phyloP scores from a whole-genome alignment of 2,888 invertebrate genomes.

The Drosophila eohydei region DNA sequence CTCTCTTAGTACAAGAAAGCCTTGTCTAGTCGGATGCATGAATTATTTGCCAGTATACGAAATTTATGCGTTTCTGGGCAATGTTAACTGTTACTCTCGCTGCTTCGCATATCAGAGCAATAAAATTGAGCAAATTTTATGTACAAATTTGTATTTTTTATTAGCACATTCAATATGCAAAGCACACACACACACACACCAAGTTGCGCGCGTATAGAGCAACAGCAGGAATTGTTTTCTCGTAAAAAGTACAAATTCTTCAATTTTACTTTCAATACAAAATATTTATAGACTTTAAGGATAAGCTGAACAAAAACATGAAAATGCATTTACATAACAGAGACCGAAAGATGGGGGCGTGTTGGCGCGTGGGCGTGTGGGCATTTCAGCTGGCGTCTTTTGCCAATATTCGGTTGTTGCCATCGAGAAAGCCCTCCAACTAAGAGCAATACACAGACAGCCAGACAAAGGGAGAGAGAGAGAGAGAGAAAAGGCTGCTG shows the following conservation, averaged over 20 bases:
- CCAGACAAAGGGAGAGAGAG: neutral
- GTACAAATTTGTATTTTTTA: slow-evolving; percentile 73
- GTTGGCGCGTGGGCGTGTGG: slow-evolving; percentile 5
- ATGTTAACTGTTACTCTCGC: slow-evolving; percentile 15
- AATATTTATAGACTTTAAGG: slow-evolving; percentile 78
- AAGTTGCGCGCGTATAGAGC: slow-evolving; percentile 1
- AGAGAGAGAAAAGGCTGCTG: slow-evolving; percentile 13
- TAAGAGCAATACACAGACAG: neutral
- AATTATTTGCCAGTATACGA: neutral
- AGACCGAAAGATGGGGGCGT: slow-evolving; percentile 12
- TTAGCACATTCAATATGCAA: slow-evolving; percentile 73
- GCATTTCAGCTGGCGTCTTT: slow-evolving; percentile 39
- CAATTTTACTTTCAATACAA: slow-evolving; percentile 72
- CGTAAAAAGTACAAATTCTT: slow-evolving; percentile 62
- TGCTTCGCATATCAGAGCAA: slow-evolving; percentile 43
- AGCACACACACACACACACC: slow-evolving; percentile 40
- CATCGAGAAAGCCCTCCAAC: slow-evolving; percentile 13
- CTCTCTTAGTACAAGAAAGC: neutral
- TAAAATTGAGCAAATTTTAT: slow-evolving; percentile 76
- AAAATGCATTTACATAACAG: slow-evolving; percentile 78
- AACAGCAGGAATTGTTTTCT: slow-evolving; percentile 62
- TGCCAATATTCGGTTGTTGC: slow-evolving; percentile 42
- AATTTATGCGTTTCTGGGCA: slow-evolving; percentile 3
- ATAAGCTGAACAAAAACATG: slow-evolving; percentile 73
- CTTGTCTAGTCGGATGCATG: neutral